Base-by-base conservation (phyloP, 2,113 vertebrate genomes). In the Craseonycteris thonglongyai region DNA sequence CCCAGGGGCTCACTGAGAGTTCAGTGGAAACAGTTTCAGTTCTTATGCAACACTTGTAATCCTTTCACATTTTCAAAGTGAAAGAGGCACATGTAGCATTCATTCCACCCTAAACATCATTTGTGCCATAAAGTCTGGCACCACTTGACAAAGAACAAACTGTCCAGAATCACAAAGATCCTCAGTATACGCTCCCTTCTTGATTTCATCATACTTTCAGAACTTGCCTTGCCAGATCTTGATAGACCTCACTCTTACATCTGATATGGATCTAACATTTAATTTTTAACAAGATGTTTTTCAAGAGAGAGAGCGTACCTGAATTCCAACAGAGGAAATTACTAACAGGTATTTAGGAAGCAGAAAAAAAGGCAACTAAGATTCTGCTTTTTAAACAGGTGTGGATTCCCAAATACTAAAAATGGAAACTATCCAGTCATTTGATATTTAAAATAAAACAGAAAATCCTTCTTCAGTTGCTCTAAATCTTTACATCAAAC, bases 361-460 rank as follows among this genome's bases (percentile, higher is more conserved):
- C 16, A 59, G n/a, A n/a, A n/a, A n/a, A n/a, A 65, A 88, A 30
- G 18, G 49, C 24, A 80, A 71, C 22, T 74, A 45, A 30, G 47
- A 19, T 88, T 42, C n/a, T 79, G 83, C n/a, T 92, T 86, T 76
- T 84, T 49, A 79, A 92, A 89, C 38, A 89, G 15, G n/a, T 35
- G 79, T 35, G 40, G 14, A 26, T 74, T 86, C 58, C 18, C 35
- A 66, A 84, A 74, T 24, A 81, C 22, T 35, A 75, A 86, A 92
- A 95, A 66, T 49, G 19, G 40, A 75, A 68, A 88, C 58, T 22
- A 61, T 82, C 3, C 12, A 40, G 30, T 72, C n/a, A 79, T 80
- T 66, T 90, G 66, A 85, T 81, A 90, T 51, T 74, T 58, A 86
- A 90, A 90, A 71, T 78, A 16, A 84, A 89, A 72, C 21, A 90